These are phyloP conservation scores for Torymus texanus DNA, from an alignment of 2,888 invertebrate species.

Conservation along the genomic window DNA sequence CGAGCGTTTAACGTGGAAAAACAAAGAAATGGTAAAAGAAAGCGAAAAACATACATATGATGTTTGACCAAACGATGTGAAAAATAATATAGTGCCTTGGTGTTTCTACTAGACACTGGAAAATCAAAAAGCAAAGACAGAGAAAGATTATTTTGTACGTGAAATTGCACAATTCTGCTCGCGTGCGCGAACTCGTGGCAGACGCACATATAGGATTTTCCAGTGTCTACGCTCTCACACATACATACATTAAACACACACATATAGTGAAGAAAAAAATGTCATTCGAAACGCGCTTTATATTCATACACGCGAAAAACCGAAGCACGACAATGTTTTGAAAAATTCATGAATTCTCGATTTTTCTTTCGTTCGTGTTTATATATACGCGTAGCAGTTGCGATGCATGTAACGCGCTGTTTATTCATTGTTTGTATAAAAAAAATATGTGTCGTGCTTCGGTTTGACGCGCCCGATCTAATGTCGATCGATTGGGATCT, in stretches of 20 bases:
- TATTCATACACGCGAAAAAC: conserved; percentile 1
- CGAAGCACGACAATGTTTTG: conserved; percentile 38
- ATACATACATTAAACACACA: conserved; percentile 2
- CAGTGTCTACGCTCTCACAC: conserved; percentile 12
- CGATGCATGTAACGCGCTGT: conserved; percentile 32
- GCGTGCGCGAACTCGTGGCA: not conserved
- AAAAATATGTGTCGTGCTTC: conserved; percentile 31
- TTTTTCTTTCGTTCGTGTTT: not conserved
- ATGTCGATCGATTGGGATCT: conserved; percentile 15
- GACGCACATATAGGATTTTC: conserved; percentile 19
- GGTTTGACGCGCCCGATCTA: conserved; percentile 12
- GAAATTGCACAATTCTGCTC: conserved; percentile 27
- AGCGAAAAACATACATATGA: too few species aligned
- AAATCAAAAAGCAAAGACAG: conserved; percentile 25
- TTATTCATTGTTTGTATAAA: conserved; percentile 30
- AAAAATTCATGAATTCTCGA: conserved; percentile 29
- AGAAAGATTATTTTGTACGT: conserved; percentile 6
- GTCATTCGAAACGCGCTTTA: conserved; percentile 5
- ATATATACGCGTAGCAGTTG: not conserved
- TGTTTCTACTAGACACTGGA: conserved; percentile 11
- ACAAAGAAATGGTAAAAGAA: too few species aligned
- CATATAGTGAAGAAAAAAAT: not conserved
- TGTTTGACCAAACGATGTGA: too few species aligned
- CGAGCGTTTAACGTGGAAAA: not conserved
- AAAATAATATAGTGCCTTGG: conserved; percentile 32